A percentile compares a stretch with the other conserved stretches of the same genome.
Evolutionary conservation across 2,113 vertebrate species (phyloP).

Genomic region (Macrotis lagotis): DNA sequence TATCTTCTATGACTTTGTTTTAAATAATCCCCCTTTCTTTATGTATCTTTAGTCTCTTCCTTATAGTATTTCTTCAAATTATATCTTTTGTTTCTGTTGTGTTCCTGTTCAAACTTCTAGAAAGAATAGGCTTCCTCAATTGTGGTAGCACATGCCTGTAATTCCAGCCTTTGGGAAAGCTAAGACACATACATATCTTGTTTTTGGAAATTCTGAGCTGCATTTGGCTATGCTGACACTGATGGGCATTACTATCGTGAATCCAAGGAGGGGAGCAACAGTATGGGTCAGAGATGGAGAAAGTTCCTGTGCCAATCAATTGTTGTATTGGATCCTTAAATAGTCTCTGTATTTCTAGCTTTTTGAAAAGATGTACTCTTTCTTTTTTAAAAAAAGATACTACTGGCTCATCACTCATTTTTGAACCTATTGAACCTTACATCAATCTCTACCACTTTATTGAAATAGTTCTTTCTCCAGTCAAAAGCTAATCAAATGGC

Average conservation of each 20-base stretch:
- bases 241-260: neutral
- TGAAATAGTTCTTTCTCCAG: neutral
- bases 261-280: neutral
- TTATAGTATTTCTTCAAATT: neutral
- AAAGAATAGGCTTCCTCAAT: neutral
- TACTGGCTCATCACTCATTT: neutral
- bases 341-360: neutral
- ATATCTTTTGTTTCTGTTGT: neutral
- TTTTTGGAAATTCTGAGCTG: neutral
- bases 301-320: neutral
- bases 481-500: neutral
- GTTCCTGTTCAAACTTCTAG: neutral
- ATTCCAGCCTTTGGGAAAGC: neutral
- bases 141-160: neutral
- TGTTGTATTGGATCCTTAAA: neutral
- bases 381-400: neutral
- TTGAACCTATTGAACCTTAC: neutral
- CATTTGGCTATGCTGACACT: neutral
- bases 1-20: neutral
- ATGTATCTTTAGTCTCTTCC: neutral
- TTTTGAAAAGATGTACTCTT: neutral
- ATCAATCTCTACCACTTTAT: neutral
- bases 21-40: neutral
- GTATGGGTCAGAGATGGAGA: neutral
- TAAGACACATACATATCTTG: neutral